Evolutionary conservation across 2,113 vertebrate species (phyloP).

Genomic region (Gasterosteus aculeatus): DNA sequence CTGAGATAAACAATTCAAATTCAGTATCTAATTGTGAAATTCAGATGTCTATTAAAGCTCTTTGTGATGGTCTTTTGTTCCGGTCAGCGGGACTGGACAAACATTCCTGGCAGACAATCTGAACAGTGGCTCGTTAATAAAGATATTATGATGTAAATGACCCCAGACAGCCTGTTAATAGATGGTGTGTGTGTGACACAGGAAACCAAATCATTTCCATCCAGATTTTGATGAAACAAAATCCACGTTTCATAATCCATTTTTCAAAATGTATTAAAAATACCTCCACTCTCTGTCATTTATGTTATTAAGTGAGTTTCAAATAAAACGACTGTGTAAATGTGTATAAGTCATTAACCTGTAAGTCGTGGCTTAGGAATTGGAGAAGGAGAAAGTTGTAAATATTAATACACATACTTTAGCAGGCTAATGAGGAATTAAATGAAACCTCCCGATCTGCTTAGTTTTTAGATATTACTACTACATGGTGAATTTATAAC

Average conservation of each 20-base stretch:
- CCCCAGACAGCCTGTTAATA: slow-evolving; percentile 8
- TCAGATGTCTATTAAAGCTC: slow-evolving; percentile 3
- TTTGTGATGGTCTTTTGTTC: slow-evolving; percentile 19
- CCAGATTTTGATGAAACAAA: slow-evolving; percentile 1
- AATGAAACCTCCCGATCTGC: slow-evolving; percentile 23
- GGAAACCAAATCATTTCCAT: not conserved
- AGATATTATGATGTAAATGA: slow-evolving; percentile 9
- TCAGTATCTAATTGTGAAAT: not conserved
- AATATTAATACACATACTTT: slow-evolving; percentile 2
- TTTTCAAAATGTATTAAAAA: slow-evolving; percentile 11
- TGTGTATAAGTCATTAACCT: slow-evolving; percentile 13
- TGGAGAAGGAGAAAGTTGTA: not conserved
- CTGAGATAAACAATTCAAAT: slow-evolving; percentile 1
- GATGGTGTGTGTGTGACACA: not conserved
- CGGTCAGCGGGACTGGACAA: slow-evolving; percentile 2
- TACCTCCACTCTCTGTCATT: not conserved
- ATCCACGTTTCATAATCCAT: not conserved
- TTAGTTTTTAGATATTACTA: slow-evolving; percentile 11
- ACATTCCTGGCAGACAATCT: slow-evolving; percentile 9
- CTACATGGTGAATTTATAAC: not conserved
- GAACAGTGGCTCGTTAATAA: slow-evolving; percentile 18
- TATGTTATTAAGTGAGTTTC: not conserved
- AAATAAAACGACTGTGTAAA: not conserved
- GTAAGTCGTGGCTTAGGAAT: not conserved
- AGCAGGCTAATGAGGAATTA: slow-evolving; percentile 36